Evolutionary conservation across 2,888 invertebrate genomes (phyloP).

Genomic region (Tenthredo amoena): DNA sequence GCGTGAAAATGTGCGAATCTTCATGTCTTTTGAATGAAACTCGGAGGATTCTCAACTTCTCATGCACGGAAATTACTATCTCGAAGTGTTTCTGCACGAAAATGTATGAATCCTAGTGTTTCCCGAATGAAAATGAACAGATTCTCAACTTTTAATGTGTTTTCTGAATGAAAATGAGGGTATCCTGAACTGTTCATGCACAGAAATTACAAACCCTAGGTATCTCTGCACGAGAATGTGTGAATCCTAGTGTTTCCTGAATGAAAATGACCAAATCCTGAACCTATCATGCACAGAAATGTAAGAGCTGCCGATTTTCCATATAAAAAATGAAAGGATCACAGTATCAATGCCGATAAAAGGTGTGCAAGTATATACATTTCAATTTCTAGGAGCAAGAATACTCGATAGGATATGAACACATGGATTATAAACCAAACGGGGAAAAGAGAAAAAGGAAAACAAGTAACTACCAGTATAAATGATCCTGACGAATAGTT

Average conservation of each 20-base stretch:
- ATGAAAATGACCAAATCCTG: not conserved
- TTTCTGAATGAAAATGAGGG: not conserved
- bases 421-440: not conserved
- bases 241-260: not conserved
- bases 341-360: no score
- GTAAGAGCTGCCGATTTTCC: not conserved
- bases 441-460: not conserved
- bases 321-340: not conserved
- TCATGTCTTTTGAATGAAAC: not conserved
- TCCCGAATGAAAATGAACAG: not conserved
- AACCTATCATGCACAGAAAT: not conserved
- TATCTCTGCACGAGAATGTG: not conserved
- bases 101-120: not conserved
- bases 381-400: not conserved
- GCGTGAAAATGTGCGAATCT: not conserved
- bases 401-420: not conserved
- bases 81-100: not conserved
- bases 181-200: not conserved
- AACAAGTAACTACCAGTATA: not conserved
- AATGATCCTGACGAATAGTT: constrained; percentile 52
- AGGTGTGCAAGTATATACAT: not conserved
- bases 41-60: not conserved
- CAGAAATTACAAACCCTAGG: not conserved
- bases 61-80: not conserved
- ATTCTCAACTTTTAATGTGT: not conserved